Conservation (phyloP, 2,113 vertebrate species). For the Pachyramphus minor region DNA sequence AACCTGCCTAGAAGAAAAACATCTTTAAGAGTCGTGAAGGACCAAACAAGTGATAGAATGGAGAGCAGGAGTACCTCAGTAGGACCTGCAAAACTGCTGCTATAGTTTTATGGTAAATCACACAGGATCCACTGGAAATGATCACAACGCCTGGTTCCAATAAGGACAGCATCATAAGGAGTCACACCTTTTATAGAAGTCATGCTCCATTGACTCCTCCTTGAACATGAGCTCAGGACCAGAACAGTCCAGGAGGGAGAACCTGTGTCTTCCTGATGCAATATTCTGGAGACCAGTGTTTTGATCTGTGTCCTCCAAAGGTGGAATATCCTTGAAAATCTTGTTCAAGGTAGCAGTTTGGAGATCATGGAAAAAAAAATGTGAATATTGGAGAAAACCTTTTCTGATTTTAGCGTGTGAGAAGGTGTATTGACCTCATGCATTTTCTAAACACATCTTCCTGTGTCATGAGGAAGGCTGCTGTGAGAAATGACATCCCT, state of each 20-base stretch:
- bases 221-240: not conserved
- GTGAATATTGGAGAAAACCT: not conserved
- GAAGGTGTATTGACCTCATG: not conserved
- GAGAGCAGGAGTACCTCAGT: not conserved
- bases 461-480: not conserved
- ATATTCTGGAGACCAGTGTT: not conserved
- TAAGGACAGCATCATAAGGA: not conserved
- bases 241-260: not conserved
- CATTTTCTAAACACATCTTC: not conserved
- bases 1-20: not conserved
- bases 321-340: not conserved
- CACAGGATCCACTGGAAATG: not conserved
- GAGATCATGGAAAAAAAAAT: not conserved
- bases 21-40: not conserved
- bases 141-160: not conserved
- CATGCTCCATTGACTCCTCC: accelerated
- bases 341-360: not conserved
- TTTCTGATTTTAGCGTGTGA: not conserved
- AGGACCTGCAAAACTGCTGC: not conserved
- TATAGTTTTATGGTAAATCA: not conserved
- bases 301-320: not conserved
- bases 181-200: not conserved
- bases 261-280: not conserved
- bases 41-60: not conserved
- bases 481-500: not conserved